Base-by-base conservation (phyloP, 2,113 vertebrate genomes). In the Fregetta grallaria region DNA sequence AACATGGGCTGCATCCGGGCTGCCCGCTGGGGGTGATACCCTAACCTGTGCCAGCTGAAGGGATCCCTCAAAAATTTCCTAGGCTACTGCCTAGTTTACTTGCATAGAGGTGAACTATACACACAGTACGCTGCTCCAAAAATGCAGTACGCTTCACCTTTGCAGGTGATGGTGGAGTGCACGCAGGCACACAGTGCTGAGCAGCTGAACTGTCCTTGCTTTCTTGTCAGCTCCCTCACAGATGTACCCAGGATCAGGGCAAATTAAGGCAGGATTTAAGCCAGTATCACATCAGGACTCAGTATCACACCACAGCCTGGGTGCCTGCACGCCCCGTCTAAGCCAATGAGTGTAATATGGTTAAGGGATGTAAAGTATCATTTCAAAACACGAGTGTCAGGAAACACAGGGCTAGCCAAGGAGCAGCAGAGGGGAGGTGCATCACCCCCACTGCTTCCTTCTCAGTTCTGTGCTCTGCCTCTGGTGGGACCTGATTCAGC, bases 311-410 rank as follows among this genome's bases (percentile, higher is more conserved):
- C 14, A 4, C 11, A 21, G 9, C 27, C 76, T n/a, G 67, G 44
- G 10, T 63, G 27, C 26, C 47, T 20, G 62, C 2, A 2, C 0
- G 1, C 34, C 61, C 10, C 1, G 1, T 32, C 68, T 50, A 32
- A 84, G 45, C 17, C 53, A 26, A 13, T 1, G 11, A 25, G 30
- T 6, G 29, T 32, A 56, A 61, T 4, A 16, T 27, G 27, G 81
- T 30, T n/a, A 77, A 47, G 58, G 13, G 32, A 34, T 52, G 42
- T 55, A 70, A 81, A 44, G 9, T 26, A 36, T 29, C 3, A 7
- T 58, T 87, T 87, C 59, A 47, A 40, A 81, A 40, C 1, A 1
- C 0, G 0, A 71, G 30, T 26, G 34, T 49, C 38, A 45, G 81
- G 58, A 56, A 58, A 58, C 22, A 26, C 0, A 2, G 52, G 61